Evolutionary conservation across 30 jellyfish, hydroid and myxozoan genomes (phyloP).

Genomic region (Chrysaora quinquecirrha): DNA sequence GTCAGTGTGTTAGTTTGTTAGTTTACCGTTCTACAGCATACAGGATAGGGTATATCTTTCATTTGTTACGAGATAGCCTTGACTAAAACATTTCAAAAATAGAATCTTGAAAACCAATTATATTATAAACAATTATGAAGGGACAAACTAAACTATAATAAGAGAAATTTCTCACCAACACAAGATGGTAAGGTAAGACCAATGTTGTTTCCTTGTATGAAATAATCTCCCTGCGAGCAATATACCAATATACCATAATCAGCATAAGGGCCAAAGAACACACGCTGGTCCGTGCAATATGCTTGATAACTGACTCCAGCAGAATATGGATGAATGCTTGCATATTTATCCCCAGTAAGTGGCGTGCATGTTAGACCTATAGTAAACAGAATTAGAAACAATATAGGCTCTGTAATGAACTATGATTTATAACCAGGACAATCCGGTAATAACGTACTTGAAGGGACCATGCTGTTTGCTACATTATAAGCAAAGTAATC

Average conservation of each 20-base stretch:
- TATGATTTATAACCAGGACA: no score
- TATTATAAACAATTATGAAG: not conserved
- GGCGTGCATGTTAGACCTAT: constrained; percentile 51
- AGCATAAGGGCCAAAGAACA: constrained; percentile 64
- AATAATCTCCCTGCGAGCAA: constrained; percentile 66
- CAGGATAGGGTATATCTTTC: no score
- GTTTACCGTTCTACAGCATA: no score
- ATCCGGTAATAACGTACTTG: no score
- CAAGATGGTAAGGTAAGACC: constrained; percentile 40
- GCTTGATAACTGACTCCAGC: constrained; percentile 23
- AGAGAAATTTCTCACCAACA: constrained; percentile 43
- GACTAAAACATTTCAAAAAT: no score
- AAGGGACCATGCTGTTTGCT: no score
- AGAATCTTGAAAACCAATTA: not conserved
- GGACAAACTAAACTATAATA: not conserved
- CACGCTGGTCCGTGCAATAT: constrained; percentile 39
- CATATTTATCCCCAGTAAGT: constrained; percentile 27
- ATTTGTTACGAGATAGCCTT: no score
- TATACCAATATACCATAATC: constrained; percentile 22
- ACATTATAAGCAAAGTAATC: no score
- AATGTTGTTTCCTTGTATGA: constrained; percentile 20
- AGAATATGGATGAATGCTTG: constrained; percentile 10
- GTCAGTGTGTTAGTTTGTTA: no score
- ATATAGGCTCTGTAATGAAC: no score
- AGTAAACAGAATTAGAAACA: not conserved